Conservation (phyloP, 1,140 invertebrate species). For the Ceratina australensis region DNA sequence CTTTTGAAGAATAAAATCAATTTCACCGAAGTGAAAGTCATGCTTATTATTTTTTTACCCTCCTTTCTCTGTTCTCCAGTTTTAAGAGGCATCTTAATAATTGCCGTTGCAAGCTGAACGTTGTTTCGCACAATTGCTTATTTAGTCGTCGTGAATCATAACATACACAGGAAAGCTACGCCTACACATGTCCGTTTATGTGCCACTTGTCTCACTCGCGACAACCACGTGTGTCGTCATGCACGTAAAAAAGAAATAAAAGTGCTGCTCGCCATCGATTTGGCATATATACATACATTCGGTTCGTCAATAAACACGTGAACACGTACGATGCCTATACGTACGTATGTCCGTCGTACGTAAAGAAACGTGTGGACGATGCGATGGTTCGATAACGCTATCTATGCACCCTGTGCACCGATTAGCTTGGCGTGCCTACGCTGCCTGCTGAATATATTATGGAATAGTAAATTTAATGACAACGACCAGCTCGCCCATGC, state of each 20-base stretch:
- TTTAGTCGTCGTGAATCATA: not conserved
- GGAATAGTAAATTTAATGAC: conserved; percentile 42
- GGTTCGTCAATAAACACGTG: conserved; percentile 55
- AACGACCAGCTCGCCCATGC: not conserved
- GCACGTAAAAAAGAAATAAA: not conserved
- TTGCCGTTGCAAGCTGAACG: not conserved
- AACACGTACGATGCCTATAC: not conserved
- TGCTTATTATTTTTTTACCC: too few relatives aligned
- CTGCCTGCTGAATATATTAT: conserved; percentile 40
- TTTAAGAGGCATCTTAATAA: too few relatives aligned
- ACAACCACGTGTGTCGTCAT: conserved; percentile 23
- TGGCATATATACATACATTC: conserved; percentile 69
- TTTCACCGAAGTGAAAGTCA: too few relatives aligned
- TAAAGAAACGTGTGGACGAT: conserved; percentile 19
- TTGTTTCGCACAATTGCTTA: not conserved
- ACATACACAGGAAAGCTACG: not conserved
- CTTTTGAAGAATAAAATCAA: too few relatives aligned
- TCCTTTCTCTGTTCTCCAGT: too few relatives aligned
- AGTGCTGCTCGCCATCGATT: conserved; percentile 64
- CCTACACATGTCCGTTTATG: not conserved
- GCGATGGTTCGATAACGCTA: not conserved
- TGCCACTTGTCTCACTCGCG: conserved; percentile 2
- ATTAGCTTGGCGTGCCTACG: conserved; percentile 34
- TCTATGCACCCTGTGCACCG: conserved; percentile 33
- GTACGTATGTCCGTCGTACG: not conserved